Conservation (phyloP, 2,797 vertebrate genomes). For the Anguilla marmorata region DNA sequence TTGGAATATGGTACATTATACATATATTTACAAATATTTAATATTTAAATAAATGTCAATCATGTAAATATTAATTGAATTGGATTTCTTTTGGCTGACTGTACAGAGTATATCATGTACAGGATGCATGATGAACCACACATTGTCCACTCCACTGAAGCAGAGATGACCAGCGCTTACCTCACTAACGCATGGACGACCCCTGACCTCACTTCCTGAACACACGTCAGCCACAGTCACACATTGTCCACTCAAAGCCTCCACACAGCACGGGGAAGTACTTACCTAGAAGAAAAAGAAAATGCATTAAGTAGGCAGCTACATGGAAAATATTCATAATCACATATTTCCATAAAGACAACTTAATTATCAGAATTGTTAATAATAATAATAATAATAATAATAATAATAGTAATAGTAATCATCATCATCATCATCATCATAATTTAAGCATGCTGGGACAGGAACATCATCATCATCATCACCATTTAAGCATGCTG, state of each 20-base stretch:
- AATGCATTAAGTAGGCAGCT: not conserved
- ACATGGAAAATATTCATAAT: not conserved
- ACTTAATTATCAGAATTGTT: not conserved
- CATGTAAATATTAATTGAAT: not conserved
- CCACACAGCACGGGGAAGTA: not conserved
- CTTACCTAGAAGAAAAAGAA: not conserved
- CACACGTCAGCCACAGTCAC: not conserved
- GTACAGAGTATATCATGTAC: not conserved
- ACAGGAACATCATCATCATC: not conserved
- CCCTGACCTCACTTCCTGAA: not conserved
- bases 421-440: no score
- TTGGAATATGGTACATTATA: no score
- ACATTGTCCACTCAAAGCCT: not conserved
- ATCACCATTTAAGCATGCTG: not conserved
- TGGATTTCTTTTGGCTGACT: not conserved
- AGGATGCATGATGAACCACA: not conserved
- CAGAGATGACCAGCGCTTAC: not conserved
- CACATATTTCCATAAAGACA: not conserved
- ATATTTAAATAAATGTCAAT: not conserved
- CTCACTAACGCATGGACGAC: not conserved
- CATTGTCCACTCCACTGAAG: no score
- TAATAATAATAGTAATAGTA: no score
- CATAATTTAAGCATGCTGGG: no score
- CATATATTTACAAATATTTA: no score
- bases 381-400: no score